phyloP scores from a whole-genome alignment of 2,888 invertebrate genomes.

The Icerya purchasi region DNA sequence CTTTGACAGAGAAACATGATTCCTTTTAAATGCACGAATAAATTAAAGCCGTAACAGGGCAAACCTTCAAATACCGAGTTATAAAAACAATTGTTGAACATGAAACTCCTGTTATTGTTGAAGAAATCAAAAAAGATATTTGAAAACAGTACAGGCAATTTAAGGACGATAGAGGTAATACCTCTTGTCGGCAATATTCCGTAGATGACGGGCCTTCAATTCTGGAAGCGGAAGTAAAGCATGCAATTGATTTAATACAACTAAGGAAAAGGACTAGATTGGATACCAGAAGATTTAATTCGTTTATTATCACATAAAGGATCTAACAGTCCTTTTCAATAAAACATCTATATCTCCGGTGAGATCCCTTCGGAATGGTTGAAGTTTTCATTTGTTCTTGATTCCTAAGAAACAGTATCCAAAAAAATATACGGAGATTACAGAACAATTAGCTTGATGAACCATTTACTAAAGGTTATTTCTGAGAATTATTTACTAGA shows the following conservation, averaged over 20 bases:
- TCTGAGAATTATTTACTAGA: neutral
- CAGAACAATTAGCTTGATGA: neutral
- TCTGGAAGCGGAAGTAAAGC: neutral
- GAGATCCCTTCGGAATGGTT: neutral
- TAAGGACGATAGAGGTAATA: neutral
- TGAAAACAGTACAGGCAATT: neutral
- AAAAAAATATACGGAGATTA: neutral
- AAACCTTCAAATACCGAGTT: neutral
- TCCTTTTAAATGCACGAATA: neutral
- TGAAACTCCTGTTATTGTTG: neutral
- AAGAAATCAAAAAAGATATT: neutral
- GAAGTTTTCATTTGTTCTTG: neutral
- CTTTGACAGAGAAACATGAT: neutral
- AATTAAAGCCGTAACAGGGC: neutral
- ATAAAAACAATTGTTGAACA: neutral
- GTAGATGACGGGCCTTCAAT: neutral
- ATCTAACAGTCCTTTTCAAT: neutral
- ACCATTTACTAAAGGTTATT: neutral
- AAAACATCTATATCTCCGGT: neutral
- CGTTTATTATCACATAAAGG: neutral
- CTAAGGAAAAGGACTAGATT: neutral
- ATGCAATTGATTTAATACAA: neutral
- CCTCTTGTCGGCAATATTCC: neutral
- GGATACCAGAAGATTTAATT: neutral
- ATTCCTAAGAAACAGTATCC: no score